Evolutionary conservation across 2,888 invertebrate genomes (phyloP).

Genomic region (Chelonus formosanus): DNA sequence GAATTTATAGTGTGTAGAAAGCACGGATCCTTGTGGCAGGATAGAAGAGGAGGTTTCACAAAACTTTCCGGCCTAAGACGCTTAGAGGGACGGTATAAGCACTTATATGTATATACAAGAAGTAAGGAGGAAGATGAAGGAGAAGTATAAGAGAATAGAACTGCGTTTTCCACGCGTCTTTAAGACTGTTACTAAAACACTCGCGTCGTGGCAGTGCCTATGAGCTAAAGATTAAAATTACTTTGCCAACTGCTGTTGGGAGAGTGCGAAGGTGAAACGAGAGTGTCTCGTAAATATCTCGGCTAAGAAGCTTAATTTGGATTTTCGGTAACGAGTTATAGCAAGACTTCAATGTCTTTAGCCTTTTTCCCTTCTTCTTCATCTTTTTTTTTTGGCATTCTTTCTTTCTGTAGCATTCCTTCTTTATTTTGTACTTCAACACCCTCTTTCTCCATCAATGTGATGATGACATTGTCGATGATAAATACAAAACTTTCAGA

Average conservation of each 20-base stretch:
- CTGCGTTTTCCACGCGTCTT: conserved; percentile 17
- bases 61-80: conserved; percentile 63
- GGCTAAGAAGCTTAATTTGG: conserved; percentile 65
- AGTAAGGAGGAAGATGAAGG: conserved; percentile 60
- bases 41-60: conserved; percentile 34
- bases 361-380: conserved; percentile 38
- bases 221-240: conserved; percentile 63
- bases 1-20: conserved; percentile 5
- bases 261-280: conserved; percentile 41
- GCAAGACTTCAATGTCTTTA: conserved; percentile 34
- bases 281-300: conserved; percentile 61
- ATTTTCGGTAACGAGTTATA: conserved; percentile 65
- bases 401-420: conserved; percentile 15
- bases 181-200: conserved; percentile 27
- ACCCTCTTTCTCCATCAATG: background rate
- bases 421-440: background rate
- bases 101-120: conserved; percentile 57
- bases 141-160: conserved; percentile 31
- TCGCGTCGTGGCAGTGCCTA: conserved; percentile 41
- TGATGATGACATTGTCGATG: no score
- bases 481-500: no score
- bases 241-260: conserved; percentile 55
- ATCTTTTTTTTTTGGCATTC: conserved; percentile 41
- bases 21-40: conserved; percentile 6
- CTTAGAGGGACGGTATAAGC: conserved; percentile 57